These are phyloP conservation scores for Pyrgus malvae DNA, from an alignment of 2,888 invertebrate species.

Conservation along the genomic window DNA sequence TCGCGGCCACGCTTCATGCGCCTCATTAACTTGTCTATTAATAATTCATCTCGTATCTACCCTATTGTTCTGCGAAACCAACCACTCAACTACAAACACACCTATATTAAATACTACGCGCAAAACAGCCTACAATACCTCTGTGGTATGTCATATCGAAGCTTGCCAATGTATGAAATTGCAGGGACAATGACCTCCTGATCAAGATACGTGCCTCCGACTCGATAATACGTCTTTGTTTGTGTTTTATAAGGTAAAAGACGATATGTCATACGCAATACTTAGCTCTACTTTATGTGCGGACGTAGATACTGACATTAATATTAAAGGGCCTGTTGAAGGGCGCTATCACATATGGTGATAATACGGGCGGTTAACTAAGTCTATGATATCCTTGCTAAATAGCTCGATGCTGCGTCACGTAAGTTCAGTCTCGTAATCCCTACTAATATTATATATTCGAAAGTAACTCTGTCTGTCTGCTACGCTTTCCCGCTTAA, in stretches of 20 bases:
- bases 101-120: slow-evolving; percentile 18
- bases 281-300: neutral
- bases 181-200: slow-evolving; percentile 34
- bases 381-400: too few species aligned
- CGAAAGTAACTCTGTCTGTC: too few species aligned
- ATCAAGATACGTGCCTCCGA: slow-evolving; percentile 32
- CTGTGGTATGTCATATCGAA: slow-evolving; percentile 7
- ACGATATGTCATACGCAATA: slow-evolving; percentile 15
- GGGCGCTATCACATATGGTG: too few species aligned
- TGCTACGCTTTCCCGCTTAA: too few species aligned
- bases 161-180: slow-evolving; percentile 28
- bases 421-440: too few species aligned
- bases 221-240: slow-evolving; percentile 24
- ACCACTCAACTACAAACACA: slow-evolving; percentile 47
- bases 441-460: too few species aligned
- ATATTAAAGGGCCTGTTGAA: too few species aligned
- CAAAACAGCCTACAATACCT: slow-evolving; percentile 12
- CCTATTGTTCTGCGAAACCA: slow-evolving; percentile 69
- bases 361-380: too few species aligned
- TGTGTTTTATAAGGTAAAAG: slow-evolving; percentile 20
- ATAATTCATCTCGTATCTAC: slow-evolving; percentile 74
- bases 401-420: too few species aligned
- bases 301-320: neutral
- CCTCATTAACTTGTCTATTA: slow-evolving; percentile 71
- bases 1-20: slow-evolving; percentile 55